These are phyloP conservation scores for Potamarius usumacintae DNA, from an alignment of 2,113 vertebrate genomes.

Conservation along the genomic window DNA sequence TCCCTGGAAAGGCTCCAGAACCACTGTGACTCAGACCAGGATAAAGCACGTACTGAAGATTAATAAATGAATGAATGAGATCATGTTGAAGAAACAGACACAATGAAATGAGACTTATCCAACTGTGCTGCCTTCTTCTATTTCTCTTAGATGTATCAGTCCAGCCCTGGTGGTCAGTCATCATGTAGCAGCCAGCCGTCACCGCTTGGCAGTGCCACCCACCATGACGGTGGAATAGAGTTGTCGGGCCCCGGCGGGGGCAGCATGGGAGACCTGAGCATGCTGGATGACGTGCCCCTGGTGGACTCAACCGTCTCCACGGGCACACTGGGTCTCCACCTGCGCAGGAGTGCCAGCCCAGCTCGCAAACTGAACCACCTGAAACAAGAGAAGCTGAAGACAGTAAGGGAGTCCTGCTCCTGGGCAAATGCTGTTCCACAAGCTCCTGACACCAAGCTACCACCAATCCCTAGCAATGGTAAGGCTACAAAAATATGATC, in stretches of 20 bases:
- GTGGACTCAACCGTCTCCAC: conserved; percentile 87
- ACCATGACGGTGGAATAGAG: conserved; percentile 92
- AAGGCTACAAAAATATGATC: background rate
- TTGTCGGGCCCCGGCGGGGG: conserved; percentile 66
- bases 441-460: conserved; percentile 78
- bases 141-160: conserved; percentile 87
- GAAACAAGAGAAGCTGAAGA: conserved; percentile 88
- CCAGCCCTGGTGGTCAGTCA: conserved; percentile 97
- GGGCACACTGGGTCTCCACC: conserved; percentile 76
- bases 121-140: background rate
- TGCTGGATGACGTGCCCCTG: conserved; percentile 70
- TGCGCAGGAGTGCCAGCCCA: conserved; percentile 55
- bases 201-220: conserved; percentile 85
- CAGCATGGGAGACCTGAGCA: conserved; percentile 79
- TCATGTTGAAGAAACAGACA: background rate
- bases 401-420: conserved; percentile 86
- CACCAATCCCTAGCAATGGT: conserved; percentile 85
- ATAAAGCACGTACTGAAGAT: background rate
- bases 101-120: background rate
- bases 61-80: background rate
- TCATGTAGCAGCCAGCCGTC: conserved; percentile 95
- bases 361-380: conserved; percentile 76
- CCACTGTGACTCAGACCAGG: background rate
- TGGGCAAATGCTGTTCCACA: conserved; percentile 79
- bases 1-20: background rate